A percentile compares a stretch with the other conserved stretches of the same genome.
Evolutionary conservation across 1,140 invertebrate genomes (phyloP).

Genomic region (Neodiprion pinetum): DNA sequence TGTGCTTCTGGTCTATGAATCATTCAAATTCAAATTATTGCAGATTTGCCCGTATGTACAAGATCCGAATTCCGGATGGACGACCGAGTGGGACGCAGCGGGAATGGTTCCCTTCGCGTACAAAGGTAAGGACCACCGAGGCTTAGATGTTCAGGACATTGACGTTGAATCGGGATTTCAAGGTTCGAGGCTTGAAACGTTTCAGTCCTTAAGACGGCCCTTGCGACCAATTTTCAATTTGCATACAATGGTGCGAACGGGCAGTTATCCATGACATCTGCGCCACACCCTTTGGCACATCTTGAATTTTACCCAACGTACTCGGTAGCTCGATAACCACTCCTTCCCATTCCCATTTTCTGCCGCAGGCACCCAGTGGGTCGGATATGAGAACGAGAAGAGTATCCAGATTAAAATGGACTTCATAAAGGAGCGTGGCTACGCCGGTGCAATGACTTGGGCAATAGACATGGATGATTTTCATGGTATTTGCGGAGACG

Average conservation of each 20-base stretch:
- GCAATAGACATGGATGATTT: constrained; percentile 90
- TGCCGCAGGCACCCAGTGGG: constrained; percentile 79
- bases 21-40: constrained; percentile 22
- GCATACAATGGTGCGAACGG: constrained; percentile 7
- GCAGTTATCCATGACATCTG: background rate
- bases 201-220: background rate
- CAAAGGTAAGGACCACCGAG: constrained; percentile 65
- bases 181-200: no score
- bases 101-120: constrained; percentile 87
- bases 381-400: constrained; percentile 85
- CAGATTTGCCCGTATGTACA: constrained; percentile 80
- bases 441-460: constrained; percentile 89
- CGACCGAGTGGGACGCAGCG: constrained; percentile 79
- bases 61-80: constrained; percentile 76
- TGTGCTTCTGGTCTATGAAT: no score
- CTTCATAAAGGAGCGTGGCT: constrained; percentile 80
- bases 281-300: no score
- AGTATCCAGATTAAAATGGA: constrained; percentile 89
- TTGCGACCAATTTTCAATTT: background rate
- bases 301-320: no score
- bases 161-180: background rate
- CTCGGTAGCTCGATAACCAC: no score
- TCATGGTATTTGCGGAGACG: constrained; percentile 75
- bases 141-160: constrained; percentile 6
- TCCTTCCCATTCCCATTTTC: background rate